Percentiles rank a stretch among this genome's conserved stretches.
phyloP scores from a whole-genome alignment of 2,888 invertebrate species.

The Trypoxylon attenuatum region DNA sequence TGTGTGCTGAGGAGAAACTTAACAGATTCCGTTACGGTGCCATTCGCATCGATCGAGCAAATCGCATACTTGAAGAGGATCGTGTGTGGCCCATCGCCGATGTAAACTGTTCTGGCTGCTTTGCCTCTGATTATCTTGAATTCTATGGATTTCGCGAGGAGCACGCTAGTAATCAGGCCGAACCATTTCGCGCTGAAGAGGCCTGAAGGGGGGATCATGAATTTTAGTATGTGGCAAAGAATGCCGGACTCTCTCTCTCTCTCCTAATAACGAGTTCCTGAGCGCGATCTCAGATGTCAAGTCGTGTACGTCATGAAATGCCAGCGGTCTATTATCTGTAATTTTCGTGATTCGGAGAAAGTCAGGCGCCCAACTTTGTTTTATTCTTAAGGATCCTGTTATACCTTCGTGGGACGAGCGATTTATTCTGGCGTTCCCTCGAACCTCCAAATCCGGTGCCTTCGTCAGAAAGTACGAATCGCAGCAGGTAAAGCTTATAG shows the following conservation, averaged over 20 bases:
- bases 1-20: slow-evolving; percentile 4
- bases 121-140: slow-evolving; percentile 39
- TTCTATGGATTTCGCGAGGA: slow-evolving; percentile 52
- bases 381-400: slow-evolving; percentile 22
- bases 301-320: neutral
- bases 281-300: neutral
- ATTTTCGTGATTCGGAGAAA: slow-evolving; percentile 31
- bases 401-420: slow-evolving; percentile 59
- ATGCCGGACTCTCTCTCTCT: too few species aligned
- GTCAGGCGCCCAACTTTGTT: slow-evolving; percentile 9
- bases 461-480: slow-evolving; percentile 53
- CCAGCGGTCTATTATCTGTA: slow-evolving; percentile 29
- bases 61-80: slow-evolving; percentile 63
- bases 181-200: slow-evolving; percentile 56
- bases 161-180: slow-evolving; percentile 61
- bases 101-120: slow-evolving; percentile 41
- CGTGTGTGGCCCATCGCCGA: slow-evolving; percentile 52
- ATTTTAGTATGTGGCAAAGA: slow-evolving; percentile 1
- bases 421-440: slow-evolving; percentile 57
- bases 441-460: slow-evolving; percentile 39
- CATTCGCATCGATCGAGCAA: slow-evolving; percentile 52
- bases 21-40: slow-evolving; percentile 42
- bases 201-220: slow-evolving; percentile 36
- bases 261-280: neutral
- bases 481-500: slow-evolving; percentile 44